Percentiles rank a stretch among this genome's conserved stretches.
Conservation (phyloP, 2,888 invertebrate species). For the Apamea crenata region DNA sequence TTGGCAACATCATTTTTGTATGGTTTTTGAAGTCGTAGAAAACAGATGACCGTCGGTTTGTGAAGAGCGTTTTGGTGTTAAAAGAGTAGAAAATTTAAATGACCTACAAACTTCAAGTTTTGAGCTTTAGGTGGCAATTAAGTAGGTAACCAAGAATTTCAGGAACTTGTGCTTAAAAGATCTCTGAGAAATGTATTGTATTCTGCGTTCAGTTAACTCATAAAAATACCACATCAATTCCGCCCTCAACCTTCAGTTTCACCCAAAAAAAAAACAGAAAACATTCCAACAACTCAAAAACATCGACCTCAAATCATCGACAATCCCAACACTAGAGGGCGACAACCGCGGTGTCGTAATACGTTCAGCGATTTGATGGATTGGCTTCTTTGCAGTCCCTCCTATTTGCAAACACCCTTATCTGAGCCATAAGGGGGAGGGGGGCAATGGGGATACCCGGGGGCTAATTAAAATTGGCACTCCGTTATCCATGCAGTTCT, state of each 20-base stretch:
- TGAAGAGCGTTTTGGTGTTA: not conserved
- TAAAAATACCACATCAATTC: not conserved
- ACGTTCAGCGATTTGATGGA: slow-evolving; percentile 90
- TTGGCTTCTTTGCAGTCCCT: slow-evolving; percentile 90
- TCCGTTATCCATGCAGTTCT: slow-evolving; percentile 68
- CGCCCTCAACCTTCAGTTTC: not conserved
- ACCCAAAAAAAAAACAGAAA: not conserved
- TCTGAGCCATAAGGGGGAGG: slow-evolving; percentile 76
- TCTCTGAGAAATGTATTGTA: not conserved
- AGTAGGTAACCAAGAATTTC: not conserved
- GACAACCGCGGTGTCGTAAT: slow-evolving; percentile 89
- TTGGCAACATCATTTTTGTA: not conserved
- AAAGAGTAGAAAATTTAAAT: not conserved
- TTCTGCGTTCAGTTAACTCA: not conserved
- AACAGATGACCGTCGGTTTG: not conserved
- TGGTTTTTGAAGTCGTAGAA: not conserved
- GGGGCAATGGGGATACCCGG: slow-evolving; percentile 66
- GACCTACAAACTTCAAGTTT: not conserved
- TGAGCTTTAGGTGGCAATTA: not conserved
- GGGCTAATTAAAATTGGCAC: slow-evolving; percentile 89
- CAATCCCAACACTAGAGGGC: slow-evolving; percentile 75
- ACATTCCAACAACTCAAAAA: slow-evolving; percentile 14
- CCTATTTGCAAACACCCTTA: slow-evolving; percentile 90
- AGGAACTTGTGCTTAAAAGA: not conserved
- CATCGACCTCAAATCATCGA: slow-evolving; percentile 58